Percentiles rank a stretch among this genome's conserved stretches.
These are phyloP conservation scores for Engystomops pustulosus DNA, from an alignment of 2,113 vertebrate genomes.

Conservation along the genomic window DNA sequence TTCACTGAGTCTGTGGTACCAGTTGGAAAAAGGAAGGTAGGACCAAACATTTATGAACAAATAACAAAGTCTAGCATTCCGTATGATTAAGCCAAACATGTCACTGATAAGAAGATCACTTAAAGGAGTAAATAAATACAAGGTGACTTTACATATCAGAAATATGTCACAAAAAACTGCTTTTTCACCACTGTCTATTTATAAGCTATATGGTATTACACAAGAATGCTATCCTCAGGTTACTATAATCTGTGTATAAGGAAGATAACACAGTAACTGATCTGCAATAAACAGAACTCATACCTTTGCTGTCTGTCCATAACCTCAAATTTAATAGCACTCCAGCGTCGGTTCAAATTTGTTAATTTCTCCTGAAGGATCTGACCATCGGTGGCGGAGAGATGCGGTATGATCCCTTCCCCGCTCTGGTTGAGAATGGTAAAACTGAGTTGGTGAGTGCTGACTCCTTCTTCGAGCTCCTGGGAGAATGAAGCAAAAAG, in stretches of 20 bases:
- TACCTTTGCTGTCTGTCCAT: conserved; percentile 84
- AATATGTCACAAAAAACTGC: not conserved
- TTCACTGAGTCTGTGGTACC: too few species aligned
- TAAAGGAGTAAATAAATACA: too few species aligned
- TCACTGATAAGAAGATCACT: too few species aligned
- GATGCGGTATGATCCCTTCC: conserved; percentile 83
- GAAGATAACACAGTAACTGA: not conserved
- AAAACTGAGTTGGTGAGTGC: conserved; percentile 79
- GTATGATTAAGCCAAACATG: too few species aligned
- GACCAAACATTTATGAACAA: too few species aligned
- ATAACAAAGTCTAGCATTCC: too few species aligned
- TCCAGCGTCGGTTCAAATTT: conserved; percentile 82
- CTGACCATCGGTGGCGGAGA: conserved; percentile 80
- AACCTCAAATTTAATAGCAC: conserved; percentile 70
- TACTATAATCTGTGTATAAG: not conserved
- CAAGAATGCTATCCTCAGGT: too few species aligned
- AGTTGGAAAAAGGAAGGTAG: too few species aligned
- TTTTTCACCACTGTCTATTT: too few species aligned
- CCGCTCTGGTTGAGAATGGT: conserved; percentile 77
- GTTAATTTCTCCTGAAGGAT: conserved; percentile 88
- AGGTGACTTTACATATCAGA: not conserved
- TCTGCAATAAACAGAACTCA: conserved; percentile 16
- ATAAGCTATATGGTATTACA: not conserved
- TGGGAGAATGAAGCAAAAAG: conserved; percentile 65
- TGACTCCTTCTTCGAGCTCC: conserved; percentile 89